Conservation (phyloP, 2,888 invertebrate genomes). For the Myopa tessellatipennis region DNA sequence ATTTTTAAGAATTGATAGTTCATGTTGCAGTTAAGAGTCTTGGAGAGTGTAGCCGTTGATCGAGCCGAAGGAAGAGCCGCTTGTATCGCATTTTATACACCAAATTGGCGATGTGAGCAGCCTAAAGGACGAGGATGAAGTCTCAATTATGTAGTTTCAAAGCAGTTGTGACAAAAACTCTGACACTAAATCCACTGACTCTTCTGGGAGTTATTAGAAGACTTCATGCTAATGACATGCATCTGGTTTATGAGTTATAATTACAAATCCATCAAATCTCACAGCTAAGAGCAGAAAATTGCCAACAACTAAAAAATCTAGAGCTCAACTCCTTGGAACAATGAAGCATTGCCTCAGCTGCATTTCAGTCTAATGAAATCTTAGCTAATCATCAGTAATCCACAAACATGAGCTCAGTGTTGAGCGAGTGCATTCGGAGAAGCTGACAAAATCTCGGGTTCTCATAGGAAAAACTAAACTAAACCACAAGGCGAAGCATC, state of each 20-base stretch:
- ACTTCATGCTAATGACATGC: not conserved
- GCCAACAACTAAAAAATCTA: too few relatives aligned
- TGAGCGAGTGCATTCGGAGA: not conserved
- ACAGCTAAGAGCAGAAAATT: not conserved
- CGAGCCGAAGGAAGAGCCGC: too few relatives aligned
- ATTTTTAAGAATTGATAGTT: too few relatives aligned
- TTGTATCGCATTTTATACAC: too few relatives aligned
- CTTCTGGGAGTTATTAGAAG: not conserved
- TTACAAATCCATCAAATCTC: not conserved
- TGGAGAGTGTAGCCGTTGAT: too few relatives aligned
- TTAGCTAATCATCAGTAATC: not conserved
- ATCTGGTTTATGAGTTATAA: not conserved
- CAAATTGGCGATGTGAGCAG: too few relatives aligned
- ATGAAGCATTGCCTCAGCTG: conserved; percentile 16
- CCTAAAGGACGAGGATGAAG: too few relatives aligned
- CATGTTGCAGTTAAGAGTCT: too few relatives aligned
- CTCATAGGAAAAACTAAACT: conserved; percentile 8
- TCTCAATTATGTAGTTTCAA: too few relatives aligned
- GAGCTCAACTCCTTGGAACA: conserved; percentile 7
- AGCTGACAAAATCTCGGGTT: conserved; percentile 21
- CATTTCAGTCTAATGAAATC: conserved; percentile 21
- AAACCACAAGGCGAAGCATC: too few relatives aligned
- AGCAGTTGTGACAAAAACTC: too few relatives aligned
- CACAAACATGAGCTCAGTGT: not conserved
- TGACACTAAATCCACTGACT: not conserved